Evolutionary conservation across 35 echinoderm and acorn worm species (phyloP), one percentile per base, ranked within the genome.

Genomic region (Eucidaris tribuloides): DNA sequence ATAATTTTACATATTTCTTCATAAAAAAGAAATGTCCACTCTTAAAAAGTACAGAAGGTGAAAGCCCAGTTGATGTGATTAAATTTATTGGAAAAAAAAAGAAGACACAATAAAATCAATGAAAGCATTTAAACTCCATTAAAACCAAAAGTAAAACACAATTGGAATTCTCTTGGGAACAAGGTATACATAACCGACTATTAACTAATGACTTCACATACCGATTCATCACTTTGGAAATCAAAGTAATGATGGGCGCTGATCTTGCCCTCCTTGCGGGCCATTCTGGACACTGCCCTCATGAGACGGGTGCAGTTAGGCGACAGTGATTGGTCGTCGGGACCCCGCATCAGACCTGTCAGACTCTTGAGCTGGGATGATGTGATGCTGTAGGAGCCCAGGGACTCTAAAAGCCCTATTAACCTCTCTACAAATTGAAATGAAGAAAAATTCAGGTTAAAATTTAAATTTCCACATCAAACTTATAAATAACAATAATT

Each of bases 221-320:
- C 96, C 43, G 96, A 79, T 24, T 88, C 38, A 63, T 86, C 79
- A 14, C 89, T 86, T 84, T 99, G 91, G 35, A 99, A 93, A 48
- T 99, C 91, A 93, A 99, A 99, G 81, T 99, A 99, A 37, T 99
- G 96, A 63, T 89, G 91, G 0, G 96, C 90, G 38, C 96, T 91
- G 11, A 83, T 34, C 48, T 88, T 86, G 58, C 82, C 91, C 61
- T 93, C 96, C 63, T 92, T 99, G 27, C 96, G 70, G 3, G 96
- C 96, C 78, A 99, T 99, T 14, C 78, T 81, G 3, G 96, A 99
- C 33, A 93, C 63, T 5, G 62, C 82, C 62, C 92, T 87, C 96
- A 99, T 99, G 23, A 93, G 71, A 20, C 81, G 76, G 7, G 79
- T 85, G 46, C 90, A 93, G 13, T 90, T 52, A 0, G 86, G 87